Evolutionary conservation across 2,888 invertebrate genomes (phyloP), one percentile per base, ranked within the genome.

Genomic region (Ganaspis brasiliensis): DNA sequence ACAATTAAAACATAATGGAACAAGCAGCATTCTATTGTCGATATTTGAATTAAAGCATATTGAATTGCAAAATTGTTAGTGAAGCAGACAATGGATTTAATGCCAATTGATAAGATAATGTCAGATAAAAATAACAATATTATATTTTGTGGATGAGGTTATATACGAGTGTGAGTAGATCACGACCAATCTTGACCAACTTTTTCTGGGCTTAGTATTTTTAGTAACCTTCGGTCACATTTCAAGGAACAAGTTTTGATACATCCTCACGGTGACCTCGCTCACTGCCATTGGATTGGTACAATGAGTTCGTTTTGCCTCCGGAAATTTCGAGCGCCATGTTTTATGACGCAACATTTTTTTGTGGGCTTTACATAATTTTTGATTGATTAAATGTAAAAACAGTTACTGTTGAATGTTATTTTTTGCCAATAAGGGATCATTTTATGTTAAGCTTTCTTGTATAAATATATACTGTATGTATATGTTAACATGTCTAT

Each of bases 211-310:
- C 31, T 59, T 16, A 16, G 19, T 10, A 6, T 1, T 59, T 31
- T 59, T 31, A 8, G 31, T 59, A 59, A 59, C 59, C 59, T 35
- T 59, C 35, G 9, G 9, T 35, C 12, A 45, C n/a, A 9, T 56
- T 56, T 9, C 21, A 59, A 59, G 59, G 35, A 21, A 55, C 55
- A 55, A 21, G 55, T 55, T 55, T 55, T 21, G 21, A 55, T 55
- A 55, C 19, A 55, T 21, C 21, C 10, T 55, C 55, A 52, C 12
- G 10, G 16, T 55, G 31, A 59, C 59, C 59, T 59, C 16, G 59
- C 16, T 59, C 31, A 59, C 35, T 59, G 16, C 16, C 59, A 31
- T n/a, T 16, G 21, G 12, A 19, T 19, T 21, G 55, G 12, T 19
- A 55, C 12, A 45, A 45, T 55, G 21, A 55, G 9, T 10, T 49